Conservation (phyloP, 2,888 invertebrate species). For the Synergus umbraculus region DNA sequence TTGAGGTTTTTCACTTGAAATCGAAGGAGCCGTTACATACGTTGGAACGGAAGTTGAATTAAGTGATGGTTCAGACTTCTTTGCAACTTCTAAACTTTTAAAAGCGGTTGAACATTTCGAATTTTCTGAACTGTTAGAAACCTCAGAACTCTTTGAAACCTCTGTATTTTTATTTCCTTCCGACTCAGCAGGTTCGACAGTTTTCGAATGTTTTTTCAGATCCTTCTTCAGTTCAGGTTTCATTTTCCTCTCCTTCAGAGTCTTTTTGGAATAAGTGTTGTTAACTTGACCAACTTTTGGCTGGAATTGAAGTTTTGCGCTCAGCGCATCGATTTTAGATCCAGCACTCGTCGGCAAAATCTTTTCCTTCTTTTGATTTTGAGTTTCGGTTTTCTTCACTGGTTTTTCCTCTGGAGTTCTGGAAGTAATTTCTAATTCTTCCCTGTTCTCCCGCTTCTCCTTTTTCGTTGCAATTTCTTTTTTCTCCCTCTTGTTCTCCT, state of each 20-base stretch:
- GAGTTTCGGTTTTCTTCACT: conserved; percentile 51
- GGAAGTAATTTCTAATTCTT: conserved; percentile 18
- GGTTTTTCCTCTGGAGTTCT: conserved; percentile 43
- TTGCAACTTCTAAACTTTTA: conserved; percentile 2
- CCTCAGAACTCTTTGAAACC: not conserved
- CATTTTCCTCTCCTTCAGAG: conserved; percentile 65
- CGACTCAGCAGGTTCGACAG: conserved; percentile 47
- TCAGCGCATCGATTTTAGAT: conserved; percentile 74
- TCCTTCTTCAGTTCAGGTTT: conserved; percentile 50
- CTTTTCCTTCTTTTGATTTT: conserved; percentile 50
- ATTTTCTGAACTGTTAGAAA: not conserved
- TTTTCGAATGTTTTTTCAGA: conserved; percentile 61
- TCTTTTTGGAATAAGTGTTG: conserved; percentile 71
- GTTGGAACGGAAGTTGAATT: conserved; percentile 22
- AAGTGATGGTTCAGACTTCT: conserved; percentile 1
- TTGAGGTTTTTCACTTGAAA: conserved; percentile 1
- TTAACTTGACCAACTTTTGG: conserved; percentile 72
- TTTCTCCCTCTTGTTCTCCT: not conserved
- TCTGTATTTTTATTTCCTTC: conserved; percentile 31
- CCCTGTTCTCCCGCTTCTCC: conserved; percentile 46
- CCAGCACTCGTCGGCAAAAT: conserved; percentile 59
- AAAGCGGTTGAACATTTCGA: not conserved
- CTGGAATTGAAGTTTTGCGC: conserved; percentile 73
- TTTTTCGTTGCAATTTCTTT: not conserved
- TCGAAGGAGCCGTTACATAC: conserved; percentile 42